Evolutionary conservation across 2,113 vertebrate species (phyloP).

Genomic region (Plectropomus leopardus): DNA sequence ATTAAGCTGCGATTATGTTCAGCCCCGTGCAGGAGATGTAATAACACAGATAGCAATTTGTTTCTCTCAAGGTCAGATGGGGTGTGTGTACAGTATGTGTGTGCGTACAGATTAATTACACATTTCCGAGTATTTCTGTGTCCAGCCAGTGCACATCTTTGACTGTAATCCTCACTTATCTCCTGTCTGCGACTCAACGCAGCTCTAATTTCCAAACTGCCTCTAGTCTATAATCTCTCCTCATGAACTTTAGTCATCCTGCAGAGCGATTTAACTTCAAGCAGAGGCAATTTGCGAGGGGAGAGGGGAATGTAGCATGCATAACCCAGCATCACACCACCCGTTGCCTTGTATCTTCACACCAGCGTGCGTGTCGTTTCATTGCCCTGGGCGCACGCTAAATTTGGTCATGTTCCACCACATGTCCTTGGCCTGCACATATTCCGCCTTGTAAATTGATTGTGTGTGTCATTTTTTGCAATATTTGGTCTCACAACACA

Average conservation of each 20-base stretch:
- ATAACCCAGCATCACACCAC: constrained; percentile 12
- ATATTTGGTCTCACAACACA: constrained; percentile 30
- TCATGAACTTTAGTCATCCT: constrained; percentile 48
- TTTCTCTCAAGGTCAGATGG: constrained; percentile 61
- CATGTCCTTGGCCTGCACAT: constrained; percentile 44
- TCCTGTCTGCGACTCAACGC: constrained; percentile 46
- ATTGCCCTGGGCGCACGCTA: constrained; percentile 35
- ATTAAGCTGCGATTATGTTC: constrained; percentile 57
- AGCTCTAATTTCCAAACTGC: constrained; percentile 56
- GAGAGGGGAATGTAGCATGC: constrained; percentile 6
- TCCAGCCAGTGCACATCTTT: constrained; percentile 22
- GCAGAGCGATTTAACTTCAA: constrained; percentile 42
- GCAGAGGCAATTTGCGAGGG: constrained; percentile 42
- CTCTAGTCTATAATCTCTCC: constrained; percentile 52
- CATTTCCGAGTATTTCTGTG: constrained; percentile 24
- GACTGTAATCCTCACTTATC: constrained; percentile 61
- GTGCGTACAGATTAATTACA: constrained; percentile 36
- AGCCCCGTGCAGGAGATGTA: background rate
- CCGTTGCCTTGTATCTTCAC: constrained; percentile 28
- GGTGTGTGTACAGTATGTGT: constrained; percentile 5
- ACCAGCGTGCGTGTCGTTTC: constrained; percentile 24
- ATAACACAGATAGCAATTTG: constrained; percentile 28
- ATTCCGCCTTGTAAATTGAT: constrained; percentile 29
- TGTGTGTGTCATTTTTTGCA: constrained; percentile 41
- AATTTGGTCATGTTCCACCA: constrained; percentile 40